Evolutionary conservation across 2,888 invertebrate genomes (phyloP), one percentile per base, ranked within the genome.

Genomic region (Bimastos eiseni): DNA sequence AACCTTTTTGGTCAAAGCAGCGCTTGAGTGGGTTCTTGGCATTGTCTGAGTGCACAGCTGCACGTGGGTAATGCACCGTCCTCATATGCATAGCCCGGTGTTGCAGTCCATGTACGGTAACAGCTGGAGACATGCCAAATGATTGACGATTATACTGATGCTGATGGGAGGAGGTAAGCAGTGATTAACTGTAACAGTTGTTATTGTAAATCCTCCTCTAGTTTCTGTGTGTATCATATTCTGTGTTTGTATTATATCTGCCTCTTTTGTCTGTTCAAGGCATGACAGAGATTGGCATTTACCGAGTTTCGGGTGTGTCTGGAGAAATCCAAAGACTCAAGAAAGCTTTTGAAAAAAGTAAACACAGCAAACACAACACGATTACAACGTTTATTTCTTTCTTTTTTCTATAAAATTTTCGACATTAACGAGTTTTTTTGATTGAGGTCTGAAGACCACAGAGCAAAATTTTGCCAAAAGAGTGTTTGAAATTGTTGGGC

Each of bases 291-390:
- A 97, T 98, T 90, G 98, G 98, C 90, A 96, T 98, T 92, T 98
- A 98, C 96, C 96, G 98, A 92, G 98, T 98, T 44, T 98, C 98
- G 83, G 98, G 98, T 92, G 97, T 98, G 89, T 97, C 98, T 17
- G 98, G 97, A 4, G 98, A 98, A 95, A 96, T 98, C 92, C 97
- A 97, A 93, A 97, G 97, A 93, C 96, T 98, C 90, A 97, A 97
- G 94, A 98, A 98, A 95, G 97, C 98, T 90, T 98, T 98, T 95
- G 98, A 98, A 96, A 97, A 98, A 94, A 98, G 98, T 98, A 94
- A 96, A n/a, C 70, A 70, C 41, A 41, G 41, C 41, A 41, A 6
- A 41, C 41, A 6, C 6, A 41, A 41, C 6, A 41, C 41, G 41
- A 41, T n/a, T n/a, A n/a, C n/a, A n/a, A n/a, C n/a, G 24, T 49